These are phyloP conservation scores for Dysidea cf. avara DNA, from an alignment of 37 sponge, comb jelly and placozoan species.

Conservation along the genomic window DNA sequence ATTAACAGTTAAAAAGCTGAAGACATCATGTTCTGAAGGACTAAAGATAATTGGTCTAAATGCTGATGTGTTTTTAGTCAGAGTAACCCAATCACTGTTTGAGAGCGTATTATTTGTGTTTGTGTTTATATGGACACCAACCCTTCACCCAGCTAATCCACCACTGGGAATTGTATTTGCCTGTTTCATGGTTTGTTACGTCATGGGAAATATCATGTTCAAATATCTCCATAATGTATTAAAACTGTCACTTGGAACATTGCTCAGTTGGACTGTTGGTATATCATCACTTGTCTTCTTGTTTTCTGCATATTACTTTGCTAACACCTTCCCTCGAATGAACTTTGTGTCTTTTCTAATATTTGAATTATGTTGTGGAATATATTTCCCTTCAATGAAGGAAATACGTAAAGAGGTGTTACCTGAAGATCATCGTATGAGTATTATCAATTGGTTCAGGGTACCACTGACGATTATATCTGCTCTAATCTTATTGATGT, in stretches of 20 bases:
- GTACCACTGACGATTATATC: constrained; percentile 78
- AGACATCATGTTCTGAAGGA: constrained; percentile 37
- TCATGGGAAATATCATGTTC: constrained; percentile 63
- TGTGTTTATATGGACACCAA: constrained; percentile 79
- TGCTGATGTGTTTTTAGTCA: constrained; percentile 59
- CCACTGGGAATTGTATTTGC: constrained; percentile 81
- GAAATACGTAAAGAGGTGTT: constrained; percentile 45
- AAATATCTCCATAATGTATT: constrained; percentile 52
- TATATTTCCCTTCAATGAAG: constrained; percentile 78
- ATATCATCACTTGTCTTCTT: constrained; percentile 6
- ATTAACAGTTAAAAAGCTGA: constrained; percentile 6
- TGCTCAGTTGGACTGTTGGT: too few relatives aligned
- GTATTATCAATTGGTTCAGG: constrained; percentile 70
- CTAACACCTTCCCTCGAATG: constrained; percentile 36
- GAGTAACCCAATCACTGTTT: constrained; percentile 68
- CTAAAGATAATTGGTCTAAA: constrained; percentile 42
- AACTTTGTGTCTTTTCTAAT: constrained; percentile 56
- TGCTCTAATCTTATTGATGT: constrained; percentile 50
- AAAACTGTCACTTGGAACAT: constrained; percentile 16
- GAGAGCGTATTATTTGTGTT: constrained; percentile 76
- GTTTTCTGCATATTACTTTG: constrained; percentile 9
- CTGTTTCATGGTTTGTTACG: constrained; percentile 73
- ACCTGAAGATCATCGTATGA: constrained; percentile 64
- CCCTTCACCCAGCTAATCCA: constrained; percentile 39
- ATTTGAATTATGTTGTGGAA: constrained; percentile 73